These are phyloP conservation scores for Cryptoprocta ferox DNA, from an alignment of 2,797 vertebrate genomes.

Conservation along the genomic window DNA sequence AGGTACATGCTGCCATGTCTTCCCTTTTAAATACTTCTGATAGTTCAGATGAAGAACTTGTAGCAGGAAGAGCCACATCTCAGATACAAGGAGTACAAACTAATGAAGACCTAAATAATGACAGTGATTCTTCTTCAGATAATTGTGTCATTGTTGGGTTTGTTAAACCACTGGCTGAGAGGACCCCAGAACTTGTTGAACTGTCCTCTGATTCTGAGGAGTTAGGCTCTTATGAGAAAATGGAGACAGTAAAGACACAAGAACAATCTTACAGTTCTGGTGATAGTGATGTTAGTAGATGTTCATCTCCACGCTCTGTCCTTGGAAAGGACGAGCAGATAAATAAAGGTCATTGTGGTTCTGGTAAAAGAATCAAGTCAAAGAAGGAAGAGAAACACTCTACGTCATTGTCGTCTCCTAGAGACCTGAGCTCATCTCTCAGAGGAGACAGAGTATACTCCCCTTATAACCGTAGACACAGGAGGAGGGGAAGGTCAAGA, in stretches of 20 bases:
- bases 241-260: constrained; percentile 84
- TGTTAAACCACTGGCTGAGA: constrained; percentile 92
- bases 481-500: constrained; percentile 77
- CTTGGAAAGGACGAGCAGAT: constrained; percentile 79
- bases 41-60: constrained; percentile 88
- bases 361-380: constrained; percentile 72
- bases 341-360: constrained; percentile 74
- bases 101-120: constrained; percentile 79
- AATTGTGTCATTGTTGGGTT: constrained; percentile 95
- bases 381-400: constrained; percentile 81
- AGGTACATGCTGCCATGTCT: constrained; percentile 81
- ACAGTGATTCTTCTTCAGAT: constrained; percentile 86
- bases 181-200: constrained; percentile 96
- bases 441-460: constrained; percentile 77
- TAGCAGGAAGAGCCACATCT: constrained; percentile 60
- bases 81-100: constrained; percentile 75
- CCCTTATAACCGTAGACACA: constrained; percentile 78
- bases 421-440: constrained; percentile 75
- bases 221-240: constrained; percentile 86
- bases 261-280: constrained; percentile 88
- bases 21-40: constrained; percentile 89
- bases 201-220: constrained; percentile 94
- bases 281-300: constrained; percentile 84
- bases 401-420: constrained; percentile 64
- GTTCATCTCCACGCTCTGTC: constrained; percentile 79